A percentile compares a stretch with the other conserved stretches of the same genome.
phyloP scores from a whole-genome alignment of 2,113 vertebrate species.

The Struthidea cinerea region DNA sequence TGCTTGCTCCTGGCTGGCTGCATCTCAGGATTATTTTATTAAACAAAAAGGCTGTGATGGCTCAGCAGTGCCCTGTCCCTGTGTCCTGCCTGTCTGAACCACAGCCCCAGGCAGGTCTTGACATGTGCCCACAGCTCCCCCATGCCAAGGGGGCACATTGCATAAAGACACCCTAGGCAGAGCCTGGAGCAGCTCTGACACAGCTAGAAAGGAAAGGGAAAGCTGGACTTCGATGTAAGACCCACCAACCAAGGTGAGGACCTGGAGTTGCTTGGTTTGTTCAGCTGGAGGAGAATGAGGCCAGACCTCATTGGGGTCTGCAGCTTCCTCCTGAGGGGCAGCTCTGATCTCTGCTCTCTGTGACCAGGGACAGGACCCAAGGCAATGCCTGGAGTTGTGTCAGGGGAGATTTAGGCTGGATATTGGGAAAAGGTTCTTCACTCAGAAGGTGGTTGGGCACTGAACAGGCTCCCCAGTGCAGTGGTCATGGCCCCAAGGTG shows the following conservation, averaged over 20 bases:
- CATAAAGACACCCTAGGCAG: neutral
- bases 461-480: neutral
- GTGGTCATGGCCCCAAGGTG: neutral
- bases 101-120: neutral
- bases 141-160: accelerated
- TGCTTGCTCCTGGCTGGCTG: neutral
- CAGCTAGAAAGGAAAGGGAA: neutral
- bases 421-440: neutral
- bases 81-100: neutral
- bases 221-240: neutral
- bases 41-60: neutral
- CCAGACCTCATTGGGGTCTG: neutral
- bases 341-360: neutral
- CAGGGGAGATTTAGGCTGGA: neutral
- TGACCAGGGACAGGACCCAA: neutral
- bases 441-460: accelerated
- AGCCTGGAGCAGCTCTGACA: neutral
- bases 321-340: neutral
- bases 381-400: neutral
- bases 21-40: neutral
- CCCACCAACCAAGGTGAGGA: no score
- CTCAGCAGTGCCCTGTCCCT: neutral
- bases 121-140: accelerated
- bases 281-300: neutral
- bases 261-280: neutral